phyloP scores from a whole-genome alignment of 23 tunicate species.

The Trididemnum nubilum region DNA sequence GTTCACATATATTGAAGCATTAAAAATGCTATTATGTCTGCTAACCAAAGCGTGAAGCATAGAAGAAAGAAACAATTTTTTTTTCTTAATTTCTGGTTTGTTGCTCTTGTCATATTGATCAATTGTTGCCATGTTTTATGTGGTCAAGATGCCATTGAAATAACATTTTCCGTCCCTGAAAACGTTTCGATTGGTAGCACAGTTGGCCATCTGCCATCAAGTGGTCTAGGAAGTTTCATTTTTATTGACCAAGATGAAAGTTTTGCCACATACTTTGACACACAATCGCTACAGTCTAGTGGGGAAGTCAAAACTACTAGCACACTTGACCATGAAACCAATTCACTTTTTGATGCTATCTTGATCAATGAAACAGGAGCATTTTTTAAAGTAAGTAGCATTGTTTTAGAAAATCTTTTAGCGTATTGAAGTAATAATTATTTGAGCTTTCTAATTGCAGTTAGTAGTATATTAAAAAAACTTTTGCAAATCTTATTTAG shows the following conservation, averaged over 20 bases:
- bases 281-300: slow-evolving; percentile 16
- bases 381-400: no score
- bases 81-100: not conserved
- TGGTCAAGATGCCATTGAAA: not conserved
- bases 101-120: not conserved
- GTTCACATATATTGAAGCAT: no score
- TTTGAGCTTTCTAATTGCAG: no score
- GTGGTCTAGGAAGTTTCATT: not conserved
- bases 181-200: slow-evolving; percentile 42
- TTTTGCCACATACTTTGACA: slow-evolving; percentile 48
- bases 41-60: not conserved
- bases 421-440: no score
- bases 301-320: slow-evolving; percentile 52
- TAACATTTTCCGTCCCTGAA: slow-evolving; percentile 36
- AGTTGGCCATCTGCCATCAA: slow-evolving; percentile 31
- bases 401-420: no score
- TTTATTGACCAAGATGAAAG: not conserved
- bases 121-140: not conserved
- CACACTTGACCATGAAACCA: slow-evolving; percentile 47
- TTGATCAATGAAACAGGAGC: no score
- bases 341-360: slow-evolving; percentile 40
- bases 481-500: no score
- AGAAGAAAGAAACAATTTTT: not conserved
- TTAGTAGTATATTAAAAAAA: no score
- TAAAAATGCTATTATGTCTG: not conserved